Evolutionary conservation across 2,113 vertebrate genomes (phyloP).

Genomic region (Euleptes europaea): DNA sequence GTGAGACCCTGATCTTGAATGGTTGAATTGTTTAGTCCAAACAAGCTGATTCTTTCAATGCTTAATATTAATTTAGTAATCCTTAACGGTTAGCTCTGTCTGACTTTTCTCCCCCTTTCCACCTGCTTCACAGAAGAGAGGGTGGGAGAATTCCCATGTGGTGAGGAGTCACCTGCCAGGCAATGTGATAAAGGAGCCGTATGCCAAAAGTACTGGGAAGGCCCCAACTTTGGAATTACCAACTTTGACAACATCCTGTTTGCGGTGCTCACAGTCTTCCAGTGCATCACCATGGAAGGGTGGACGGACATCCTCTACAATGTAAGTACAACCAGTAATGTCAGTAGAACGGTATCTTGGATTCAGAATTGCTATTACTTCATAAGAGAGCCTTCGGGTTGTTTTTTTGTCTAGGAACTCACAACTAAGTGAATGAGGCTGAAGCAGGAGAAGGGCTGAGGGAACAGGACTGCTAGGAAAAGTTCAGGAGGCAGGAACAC

Average conservation of each 20-base stretch:
- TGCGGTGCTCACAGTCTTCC: slow-evolving; percentile 93
- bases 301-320: slow-evolving; percentile 97
- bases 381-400: too few species aligned
- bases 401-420: not conserved
- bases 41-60: too few species aligned
- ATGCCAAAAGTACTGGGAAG: slow-evolving; percentile 90
- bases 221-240: slow-evolving; percentile 95
- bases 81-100: not conserved
- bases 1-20: too few species aligned
- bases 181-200: slow-evolving; percentile 77
- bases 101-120: not conserved
- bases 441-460: too few species aligned
- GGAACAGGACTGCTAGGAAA: too few species aligned
- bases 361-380: not conserved
- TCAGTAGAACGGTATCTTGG: not conserved
- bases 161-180: slow-evolving; percentile 83
- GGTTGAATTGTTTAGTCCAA: too few species aligned
- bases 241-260: slow-evolving; percentile 99
- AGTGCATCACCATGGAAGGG: slow-evolving; percentile 99
- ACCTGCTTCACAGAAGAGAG: slow-evolving; percentile 74
- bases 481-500: too few species aligned
- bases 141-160: slow-evolving; percentile 89
- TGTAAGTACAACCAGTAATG: slow-evolving; percentile 73
- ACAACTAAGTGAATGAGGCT: not conserved
- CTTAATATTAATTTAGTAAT: too few species aligned